These are phyloP conservation scores for Ceratina japonica DNA, from an alignment of 1,140 invertebrate species.

Conservation along the genomic window DNA sequence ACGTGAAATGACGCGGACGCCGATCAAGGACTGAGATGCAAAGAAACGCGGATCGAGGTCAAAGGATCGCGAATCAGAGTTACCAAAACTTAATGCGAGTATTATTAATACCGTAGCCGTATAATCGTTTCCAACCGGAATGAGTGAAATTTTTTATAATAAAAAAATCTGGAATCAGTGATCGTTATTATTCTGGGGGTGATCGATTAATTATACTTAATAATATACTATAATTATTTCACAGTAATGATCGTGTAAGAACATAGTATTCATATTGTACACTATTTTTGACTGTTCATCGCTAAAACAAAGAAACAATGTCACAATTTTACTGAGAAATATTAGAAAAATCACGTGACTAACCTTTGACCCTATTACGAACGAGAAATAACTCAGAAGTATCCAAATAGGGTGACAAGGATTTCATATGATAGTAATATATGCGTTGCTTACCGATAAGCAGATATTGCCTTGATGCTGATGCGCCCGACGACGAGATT, in stretches of 20 bases:
- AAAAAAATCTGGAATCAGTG: neutral
- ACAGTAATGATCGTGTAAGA: too few species aligned
- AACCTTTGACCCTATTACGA: too few species aligned
- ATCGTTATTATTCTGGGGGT: too few species aligned
- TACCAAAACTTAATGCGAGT: slow-evolving; percentile 24
- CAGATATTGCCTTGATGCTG: slow-evolving; percentile 74
- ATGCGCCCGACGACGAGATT: slow-evolving; percentile 73
- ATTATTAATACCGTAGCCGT: slow-evolving; percentile 1
- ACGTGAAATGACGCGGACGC: slow-evolving; percentile 13
- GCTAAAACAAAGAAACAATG: too few species aligned
- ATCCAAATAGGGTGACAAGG: too few species aligned
- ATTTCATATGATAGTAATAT: neutral
- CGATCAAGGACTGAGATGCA: neutral
- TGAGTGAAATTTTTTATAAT: slow-evolving; percentile 17
- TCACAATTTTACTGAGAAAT: too few species aligned
- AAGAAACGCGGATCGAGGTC: neutral
- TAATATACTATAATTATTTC: neutral
- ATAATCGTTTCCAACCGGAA: neutral
- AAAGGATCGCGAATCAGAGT: too few species aligned
- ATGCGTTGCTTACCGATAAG: slow-evolving; percentile 71
- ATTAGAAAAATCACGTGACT: too few species aligned
- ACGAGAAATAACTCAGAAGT: too few species aligned
- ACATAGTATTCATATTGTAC: too few species aligned
- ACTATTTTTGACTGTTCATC: too few species aligned
- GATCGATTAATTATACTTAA: neutral